A percentile compares a stretch with the other conserved stretches of the same genome.
These are phyloP conservation scores for Melanotaenia trifasciata DNA, from an alignment of 2,797 vertebrate genomes.

Conservation along the genomic window DNA sequence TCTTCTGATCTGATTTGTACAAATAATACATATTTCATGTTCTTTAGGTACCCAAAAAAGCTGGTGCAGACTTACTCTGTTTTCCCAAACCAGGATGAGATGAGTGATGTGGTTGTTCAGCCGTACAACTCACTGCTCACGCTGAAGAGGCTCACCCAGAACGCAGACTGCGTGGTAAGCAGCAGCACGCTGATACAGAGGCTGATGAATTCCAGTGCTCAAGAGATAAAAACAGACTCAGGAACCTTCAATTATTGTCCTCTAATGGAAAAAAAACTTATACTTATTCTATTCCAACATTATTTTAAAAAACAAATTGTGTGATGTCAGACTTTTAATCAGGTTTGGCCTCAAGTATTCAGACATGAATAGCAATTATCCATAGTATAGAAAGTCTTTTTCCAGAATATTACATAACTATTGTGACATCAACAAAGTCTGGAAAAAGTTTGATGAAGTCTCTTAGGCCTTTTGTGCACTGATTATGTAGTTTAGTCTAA, in stretches of 20 bases:
- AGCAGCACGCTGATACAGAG: background rate
- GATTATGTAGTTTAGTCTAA: background rate
- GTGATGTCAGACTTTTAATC: slow-evolving; percentile 38
- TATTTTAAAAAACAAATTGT: slow-evolving; percentile 4
- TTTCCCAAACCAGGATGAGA: slow-evolving; percentile 98
- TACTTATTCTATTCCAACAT: background rate
- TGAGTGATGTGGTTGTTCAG: slow-evolving; percentile 98
- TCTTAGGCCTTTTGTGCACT: background rate
- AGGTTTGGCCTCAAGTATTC: slow-evolving; percentile 18
- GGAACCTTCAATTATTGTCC: background rate
- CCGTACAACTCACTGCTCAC: slow-evolving; percentile 98
- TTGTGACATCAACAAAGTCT: slow-evolving; percentile 14
- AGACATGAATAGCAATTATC: slow-evolving; percentile 18
- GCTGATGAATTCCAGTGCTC: slow-evolving; percentile 27
- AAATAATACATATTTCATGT: slow-evolving; percentile 6
- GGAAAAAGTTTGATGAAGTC: background rate
- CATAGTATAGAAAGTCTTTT: background rate
- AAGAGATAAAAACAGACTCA: background rate
- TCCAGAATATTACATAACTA: background rate
- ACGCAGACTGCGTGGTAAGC: slow-evolving; percentile 96
- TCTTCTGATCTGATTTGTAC: background rate
- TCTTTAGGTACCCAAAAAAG: slow-evolving; percentile 94
- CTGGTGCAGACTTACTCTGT: slow-evolving; percentile 97
- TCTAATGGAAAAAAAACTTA: background rate
- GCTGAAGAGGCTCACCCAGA: slow-evolving; percentile 96